Conservation (phyloP, 2,797 vertebrate species). For the Poeciliopsis infans region DNA sequence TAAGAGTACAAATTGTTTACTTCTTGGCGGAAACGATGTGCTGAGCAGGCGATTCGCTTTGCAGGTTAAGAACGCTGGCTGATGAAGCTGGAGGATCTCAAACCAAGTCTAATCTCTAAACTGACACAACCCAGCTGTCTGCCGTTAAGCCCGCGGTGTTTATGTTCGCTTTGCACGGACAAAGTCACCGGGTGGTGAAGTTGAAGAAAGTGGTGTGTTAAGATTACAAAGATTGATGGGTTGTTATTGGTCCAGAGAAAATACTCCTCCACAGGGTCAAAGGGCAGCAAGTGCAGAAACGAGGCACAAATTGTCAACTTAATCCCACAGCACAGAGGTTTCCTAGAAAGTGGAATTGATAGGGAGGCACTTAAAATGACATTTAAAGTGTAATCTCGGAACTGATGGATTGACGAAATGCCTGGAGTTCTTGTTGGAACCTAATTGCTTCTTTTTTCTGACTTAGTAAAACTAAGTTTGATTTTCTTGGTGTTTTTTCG, state of each 20-base stretch:
- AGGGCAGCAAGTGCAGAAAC: constrained; percentile 18
- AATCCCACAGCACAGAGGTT: background rate
- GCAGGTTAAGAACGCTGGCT: constrained; percentile 41
- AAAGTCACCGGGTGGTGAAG: constrained; percentile 38
- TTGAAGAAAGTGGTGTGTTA: constrained; percentile 13
- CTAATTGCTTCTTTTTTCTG: background rate
- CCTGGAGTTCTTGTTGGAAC: background rate
- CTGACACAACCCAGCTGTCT: constrained; percentile 65
- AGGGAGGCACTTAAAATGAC: background rate
- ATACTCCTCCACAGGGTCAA: constrained; percentile 54
- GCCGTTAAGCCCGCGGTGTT: constrained; percentile 16
- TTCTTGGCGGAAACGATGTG: constrained; percentile 46
- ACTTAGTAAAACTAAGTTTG: too few relatives aligned
- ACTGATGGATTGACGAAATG: background rate
- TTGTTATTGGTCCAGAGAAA: constrained; percentile 21
- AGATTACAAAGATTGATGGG: constrained; percentile 9
- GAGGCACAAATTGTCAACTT: too few relatives aligned
- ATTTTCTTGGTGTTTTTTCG: too few relatives aligned
- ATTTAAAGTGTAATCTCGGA: background rate
- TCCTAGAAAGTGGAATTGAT: background rate
- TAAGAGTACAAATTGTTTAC: constrained; percentile 55
- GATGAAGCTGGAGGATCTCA: constrained; percentile 9
- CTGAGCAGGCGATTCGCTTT: constrained; percentile 32
- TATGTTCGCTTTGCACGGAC: constrained; percentile 22
- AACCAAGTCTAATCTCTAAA: constrained; percentile 29